Evolutionary conservation across 2,888 invertebrate species (phyloP).

Genomic region (Eristalis tenax): DNA sequence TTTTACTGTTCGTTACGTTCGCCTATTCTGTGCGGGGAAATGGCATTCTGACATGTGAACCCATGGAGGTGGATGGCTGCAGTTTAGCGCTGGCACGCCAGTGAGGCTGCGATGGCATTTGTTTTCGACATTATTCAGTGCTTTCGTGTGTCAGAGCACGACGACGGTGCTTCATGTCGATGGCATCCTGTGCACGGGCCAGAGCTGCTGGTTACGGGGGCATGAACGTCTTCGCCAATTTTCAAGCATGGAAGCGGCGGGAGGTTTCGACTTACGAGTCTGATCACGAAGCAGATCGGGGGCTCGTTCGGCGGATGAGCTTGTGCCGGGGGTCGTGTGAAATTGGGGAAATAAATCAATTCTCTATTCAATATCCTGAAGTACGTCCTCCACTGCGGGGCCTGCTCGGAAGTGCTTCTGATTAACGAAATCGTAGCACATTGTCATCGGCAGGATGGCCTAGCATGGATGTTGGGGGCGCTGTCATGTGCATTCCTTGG

Average conservation of each 20-base stretch:
- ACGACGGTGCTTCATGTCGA: background rate
- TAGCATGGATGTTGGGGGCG: background rate
- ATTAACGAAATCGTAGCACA: background rate
- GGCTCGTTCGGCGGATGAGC: background rate
- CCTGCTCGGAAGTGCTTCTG: background rate
- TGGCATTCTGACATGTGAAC: constrained; percentile 27
- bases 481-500: background rate
- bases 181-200: background rate
- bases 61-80: background rate
- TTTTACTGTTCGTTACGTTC: constrained; percentile 2
- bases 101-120: constrained; percentile 10
- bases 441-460: background rate
- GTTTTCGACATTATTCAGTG: constrained; percentile 25
- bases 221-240: constrained; percentile 29
- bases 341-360: background rate
- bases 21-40: background rate
- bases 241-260: constrained; percentile 14
- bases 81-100: background rate
- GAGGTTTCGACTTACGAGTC: background rate
- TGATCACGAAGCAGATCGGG: constrained; percentile 4
- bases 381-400: background rate
- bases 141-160: background rate
- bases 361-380: background rate
- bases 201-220: background rate
- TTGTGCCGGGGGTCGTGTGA: background rate